Conservation (phyloP, 2,797 vertebrate genomes). For the Mus minutoides region DNA sequence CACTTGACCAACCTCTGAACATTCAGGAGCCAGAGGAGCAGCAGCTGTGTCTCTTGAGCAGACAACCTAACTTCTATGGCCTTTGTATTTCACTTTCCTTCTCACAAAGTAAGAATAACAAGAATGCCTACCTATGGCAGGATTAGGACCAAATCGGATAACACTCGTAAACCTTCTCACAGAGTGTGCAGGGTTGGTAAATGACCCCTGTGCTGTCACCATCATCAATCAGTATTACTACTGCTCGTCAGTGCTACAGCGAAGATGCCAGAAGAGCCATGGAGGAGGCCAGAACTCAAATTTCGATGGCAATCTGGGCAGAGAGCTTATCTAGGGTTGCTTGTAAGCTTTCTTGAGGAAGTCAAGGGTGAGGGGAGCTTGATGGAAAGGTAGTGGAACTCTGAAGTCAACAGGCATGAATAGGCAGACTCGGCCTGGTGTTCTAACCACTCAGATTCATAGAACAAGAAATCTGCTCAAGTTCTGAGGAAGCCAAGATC, state of each 20-base stretch:
- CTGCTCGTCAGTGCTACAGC: neutral
- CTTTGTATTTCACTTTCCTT: neutral
- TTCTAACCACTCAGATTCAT: neutral
- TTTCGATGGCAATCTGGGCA: neutral
- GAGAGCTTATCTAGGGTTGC: neutral
- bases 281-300: neutral
- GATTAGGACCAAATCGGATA: neutral
- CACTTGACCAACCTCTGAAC: neutral
- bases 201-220: fast-evolving
- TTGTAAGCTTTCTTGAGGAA: neutral
- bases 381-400: neutral
- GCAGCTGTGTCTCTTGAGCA: neutral
- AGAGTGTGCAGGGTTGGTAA: neutral
- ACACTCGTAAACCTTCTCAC: fast-evolving
- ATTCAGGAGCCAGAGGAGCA: neutral
- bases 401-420: neutral
- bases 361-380: neutral
- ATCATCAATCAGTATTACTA: neutral
- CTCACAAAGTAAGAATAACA: neutral
- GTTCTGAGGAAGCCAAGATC: neutral
- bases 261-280: neutral
- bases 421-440: neutral
- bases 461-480: neutral
- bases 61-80: neutral
- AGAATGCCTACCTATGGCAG: fast-evolving